These are phyloP conservation scores for Clarias macrocephalus DNA, from an alignment of 2,113 vertebrate species.

Conservation along the genomic window DNA sequence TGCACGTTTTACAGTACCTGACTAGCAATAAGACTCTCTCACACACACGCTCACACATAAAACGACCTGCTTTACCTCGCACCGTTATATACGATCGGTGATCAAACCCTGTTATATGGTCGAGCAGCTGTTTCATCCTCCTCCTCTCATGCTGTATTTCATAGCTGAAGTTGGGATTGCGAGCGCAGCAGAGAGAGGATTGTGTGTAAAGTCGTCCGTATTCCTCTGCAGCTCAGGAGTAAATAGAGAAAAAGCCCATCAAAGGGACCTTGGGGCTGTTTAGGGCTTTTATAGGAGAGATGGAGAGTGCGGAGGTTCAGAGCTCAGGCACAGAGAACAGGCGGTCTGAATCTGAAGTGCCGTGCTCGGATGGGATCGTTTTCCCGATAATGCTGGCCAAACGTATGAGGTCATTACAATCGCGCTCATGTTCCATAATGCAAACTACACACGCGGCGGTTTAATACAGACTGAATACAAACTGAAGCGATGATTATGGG, in stretches of 20 bases:
- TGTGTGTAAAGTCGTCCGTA: background rate
- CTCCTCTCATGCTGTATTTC: background rate
- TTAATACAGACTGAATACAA: no score
- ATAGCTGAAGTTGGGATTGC: background rate
- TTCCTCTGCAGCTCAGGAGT: background rate
- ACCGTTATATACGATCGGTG: background rate
- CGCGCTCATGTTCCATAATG: no score
- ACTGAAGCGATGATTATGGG: no score
- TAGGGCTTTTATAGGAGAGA: background rate
- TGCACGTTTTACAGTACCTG: background rate
- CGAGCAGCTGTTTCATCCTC: background rate
- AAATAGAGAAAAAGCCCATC: constrained; percentile 16
- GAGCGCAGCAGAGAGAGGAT: constrained; percentile 1
- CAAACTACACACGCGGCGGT: no score
- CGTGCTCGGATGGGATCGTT: background rate
- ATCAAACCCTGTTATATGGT: background rate
- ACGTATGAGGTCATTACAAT: no score
- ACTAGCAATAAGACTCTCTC: background rate
- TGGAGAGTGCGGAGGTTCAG: background rate
- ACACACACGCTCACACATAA: background rate
- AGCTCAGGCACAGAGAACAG: no score
- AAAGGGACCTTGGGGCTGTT: background rate
- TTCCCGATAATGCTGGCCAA: background rate
- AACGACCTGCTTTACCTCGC: background rate
- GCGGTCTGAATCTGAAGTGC: no score